Base-by-base conservation (phyloP, 2,888 invertebrate species). In the Drosophila pseudotakahashii region DNA sequence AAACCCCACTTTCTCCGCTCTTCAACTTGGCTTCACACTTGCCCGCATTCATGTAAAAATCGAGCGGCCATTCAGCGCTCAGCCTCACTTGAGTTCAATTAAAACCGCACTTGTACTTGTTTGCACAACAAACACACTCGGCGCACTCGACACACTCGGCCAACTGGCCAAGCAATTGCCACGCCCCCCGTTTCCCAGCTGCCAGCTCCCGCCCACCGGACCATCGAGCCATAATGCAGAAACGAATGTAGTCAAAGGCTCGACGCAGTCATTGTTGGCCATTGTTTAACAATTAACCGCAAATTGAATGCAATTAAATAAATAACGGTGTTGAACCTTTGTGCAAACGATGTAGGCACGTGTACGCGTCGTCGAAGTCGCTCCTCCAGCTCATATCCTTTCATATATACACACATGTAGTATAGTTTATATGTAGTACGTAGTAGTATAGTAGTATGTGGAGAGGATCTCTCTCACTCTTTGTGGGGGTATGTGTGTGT, bases 251-350 rank as follows among this genome's bases (percentile, higher is more conserved):
- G 55, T 72, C 58, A 75, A 75, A 58, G 75, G 69, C 51, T 14
- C 23, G 23, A 52, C 32, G 74, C 48, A 61, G 70, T 70, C 66
- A 64, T 55, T 69, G 81, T 63, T 54, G 75, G 60, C 62, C 75
- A 89, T 86, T 88, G 89, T 86, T 89, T 86, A 89, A 89, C 86
- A 89, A 89, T 86, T 89, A 89, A 89, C 86, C 86, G 81, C 86
- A 89, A 86, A 86, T 87, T 89, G 86, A 79, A 89, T 87, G 88
- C 89, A 86, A 86, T 86, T 89, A 86, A 86, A 86, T 89, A 89
- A 89, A 86, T 89, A 84, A 85, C 89, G 79, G 89, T 77, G 89
- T 89, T 85, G 86, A 81, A 88, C 80, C 88, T 82, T 85, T 89
- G 71, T 76, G 89, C 79, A 88, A 89, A 85, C 73, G 75, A 71